Evolutionary conservation across 1,140 invertebrate genomes (phyloP), one percentile per base, ranked within the genome.

Genomic region (Eumaeus atala): DNA sequence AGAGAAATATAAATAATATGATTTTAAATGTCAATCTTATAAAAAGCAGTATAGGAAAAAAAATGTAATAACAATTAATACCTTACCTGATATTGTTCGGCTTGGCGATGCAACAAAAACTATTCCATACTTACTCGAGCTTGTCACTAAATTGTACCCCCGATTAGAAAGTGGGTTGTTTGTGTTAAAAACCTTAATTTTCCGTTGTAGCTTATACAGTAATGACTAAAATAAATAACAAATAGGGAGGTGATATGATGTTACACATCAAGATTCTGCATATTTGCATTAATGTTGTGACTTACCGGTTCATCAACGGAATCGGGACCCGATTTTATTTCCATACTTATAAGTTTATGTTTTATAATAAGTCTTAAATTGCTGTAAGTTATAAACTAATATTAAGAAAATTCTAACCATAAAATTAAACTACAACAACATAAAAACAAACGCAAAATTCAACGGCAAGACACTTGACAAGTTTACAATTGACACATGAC

Each of bases 151-250:
- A 56, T 80, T 83, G 44, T 86, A 86, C 5, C 83, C 83, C 50
- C 74, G 67, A 60, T 80, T 83, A 9, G 67, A 59, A 34, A 86
- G 68, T 1, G 60, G 9, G 49, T 77, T 67, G 36, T 55, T 69
- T 18, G 73, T 79, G 44, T 82, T 76, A 48, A 86, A 84, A 9
- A 86, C 83, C 66, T 86, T 84, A 10, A 84, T 64, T 67, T 86
- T 86, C 7, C 79, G 63, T 72, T 86, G 81, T 28, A 84, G 55
- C 66, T 83, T 84, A 47, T 83, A 86, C 1, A 80, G 64, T 3
- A 86, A 51, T 51, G 65, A 73, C 83, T 86, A 69, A 49, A 59
- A 63, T 33, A 35, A n/a, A n/a, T 11, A 28, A 33, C 0, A 53
- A 35, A 33, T 14, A 34, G 4, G 8, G 18, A 9, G 9, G 12